Conservation (phyloP, 1,140 invertebrate species). For the Caenorhabditis remanei region DNA sequence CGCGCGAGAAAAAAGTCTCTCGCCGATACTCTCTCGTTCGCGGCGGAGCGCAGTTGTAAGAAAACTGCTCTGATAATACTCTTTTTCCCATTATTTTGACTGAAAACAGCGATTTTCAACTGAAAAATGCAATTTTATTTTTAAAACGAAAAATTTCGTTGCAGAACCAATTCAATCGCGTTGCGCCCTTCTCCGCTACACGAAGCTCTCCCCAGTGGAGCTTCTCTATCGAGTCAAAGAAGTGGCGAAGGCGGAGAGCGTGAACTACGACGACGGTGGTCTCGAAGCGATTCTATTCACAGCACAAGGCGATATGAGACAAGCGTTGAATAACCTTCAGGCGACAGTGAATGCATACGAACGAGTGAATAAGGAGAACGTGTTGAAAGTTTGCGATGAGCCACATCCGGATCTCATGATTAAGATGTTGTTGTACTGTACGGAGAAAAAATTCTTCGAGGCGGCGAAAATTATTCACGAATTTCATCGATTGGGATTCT, state of each 20-base stretch:
- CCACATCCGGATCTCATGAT: conserved; percentile 94
- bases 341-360: conserved; percentile 95
- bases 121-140: no score
- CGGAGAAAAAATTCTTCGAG: conserved; percentile 79
- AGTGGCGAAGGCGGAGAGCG: conserved; percentile 85
- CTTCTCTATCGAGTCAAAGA: conserved; percentile 86
- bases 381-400: conserved; percentile 99
- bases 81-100: no score
- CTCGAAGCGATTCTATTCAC: conserved; percentile 96
- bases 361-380: conserved; percentile 91
- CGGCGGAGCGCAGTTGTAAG: no score
- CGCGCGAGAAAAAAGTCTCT: no score
- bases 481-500: conserved; percentile 85
- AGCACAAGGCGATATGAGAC: conserved; percentile 97
- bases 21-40: no score
- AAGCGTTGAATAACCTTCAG: conserved; percentile 96
- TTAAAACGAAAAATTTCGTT: no score
- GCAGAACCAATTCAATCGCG: conserved; percentile 95
- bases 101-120: no score
- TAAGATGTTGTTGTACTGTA: conserved; percentile 88
- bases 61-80: no score
- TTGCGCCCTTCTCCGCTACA: conserved; percentile 96
- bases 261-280: conserved; percentile 90
- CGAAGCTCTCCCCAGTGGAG: conserved; percentile 88
- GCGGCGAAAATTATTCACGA: conserved; percentile 62